Percentiles rank a stretch among this genome's conserved stretches.
phyloP scores from a whole-genome alignment of 2,797 vertebrate genomes.

The Malacoctenus gilli region DNA sequence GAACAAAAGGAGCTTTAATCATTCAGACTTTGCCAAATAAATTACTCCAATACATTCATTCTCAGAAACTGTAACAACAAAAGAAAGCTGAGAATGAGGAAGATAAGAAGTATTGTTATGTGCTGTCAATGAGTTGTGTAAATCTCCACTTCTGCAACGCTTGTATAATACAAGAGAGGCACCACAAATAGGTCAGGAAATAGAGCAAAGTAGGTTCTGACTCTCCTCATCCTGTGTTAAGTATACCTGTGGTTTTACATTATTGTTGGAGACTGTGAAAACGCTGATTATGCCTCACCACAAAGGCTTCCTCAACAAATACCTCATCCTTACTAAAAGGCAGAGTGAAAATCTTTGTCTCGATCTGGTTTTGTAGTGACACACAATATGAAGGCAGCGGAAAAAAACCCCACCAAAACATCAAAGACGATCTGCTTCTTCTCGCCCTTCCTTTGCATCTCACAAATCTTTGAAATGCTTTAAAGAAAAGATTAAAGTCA shows the following conservation, averaged over 20 bases:
- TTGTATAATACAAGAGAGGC: constrained; percentile 53
- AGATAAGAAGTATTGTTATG: constrained; percentile 22
- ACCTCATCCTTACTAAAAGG: constrained; percentile 67
- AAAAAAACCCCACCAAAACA: constrained; percentile 62
- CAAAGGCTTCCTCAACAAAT: constrained; percentile 78
- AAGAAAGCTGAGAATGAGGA: not conserved
- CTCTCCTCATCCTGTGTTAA: constrained; percentile 73
- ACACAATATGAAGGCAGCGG: constrained; percentile 53
- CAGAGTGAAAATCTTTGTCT: constrained; percentile 67
- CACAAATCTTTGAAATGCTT: constrained; percentile 54
- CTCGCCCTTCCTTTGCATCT: constrained; percentile 62
- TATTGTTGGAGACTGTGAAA: constrained; percentile 73
- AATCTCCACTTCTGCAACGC: constrained; percentile 55
- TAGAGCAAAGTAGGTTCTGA: constrained; percentile 68
- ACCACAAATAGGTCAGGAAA: constrained; percentile 80
- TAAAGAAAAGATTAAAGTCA: constrained; percentile 65
- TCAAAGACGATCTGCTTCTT: constrained; percentile 64
- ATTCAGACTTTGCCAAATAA: constrained; percentile 33
- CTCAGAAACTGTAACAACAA: not conserved
- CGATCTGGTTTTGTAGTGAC: constrained; percentile 69
- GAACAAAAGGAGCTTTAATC: constrained; percentile 49
- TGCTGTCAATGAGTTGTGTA: constrained; percentile 36
- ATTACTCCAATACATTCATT: constrained; percentile 20
- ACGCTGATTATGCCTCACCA: constrained; percentile 77
- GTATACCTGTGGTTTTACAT: constrained; percentile 73